phyloP scores from a whole-genome alignment of 2,113 vertebrate species.

The Microcebus murinus region DNA sequence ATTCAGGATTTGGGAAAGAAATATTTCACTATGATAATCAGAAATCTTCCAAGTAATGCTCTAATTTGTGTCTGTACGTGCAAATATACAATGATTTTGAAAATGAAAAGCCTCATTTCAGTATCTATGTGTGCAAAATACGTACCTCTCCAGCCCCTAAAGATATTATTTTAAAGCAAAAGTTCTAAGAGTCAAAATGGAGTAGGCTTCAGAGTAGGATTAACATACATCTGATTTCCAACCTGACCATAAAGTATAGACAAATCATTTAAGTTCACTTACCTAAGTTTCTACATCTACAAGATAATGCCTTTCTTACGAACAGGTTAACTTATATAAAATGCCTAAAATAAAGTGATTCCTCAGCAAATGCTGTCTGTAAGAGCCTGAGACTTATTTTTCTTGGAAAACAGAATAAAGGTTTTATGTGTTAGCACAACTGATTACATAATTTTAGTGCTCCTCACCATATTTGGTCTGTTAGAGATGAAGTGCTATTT shows the following conservation, averaged over 20 bases:
- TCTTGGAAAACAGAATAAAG: slow-evolving; percentile 65
- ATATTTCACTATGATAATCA: neutral
- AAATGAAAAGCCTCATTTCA: neutral
- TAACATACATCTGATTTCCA: neutral
- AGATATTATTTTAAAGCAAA: neutral
- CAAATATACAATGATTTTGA: neutral
- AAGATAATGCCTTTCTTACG: slow-evolving; percentile 21
- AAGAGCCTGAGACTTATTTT: slow-evolving; percentile 48
- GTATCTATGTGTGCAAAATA: neutral
- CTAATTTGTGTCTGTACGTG: neutral
- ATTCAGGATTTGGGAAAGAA: neutral
- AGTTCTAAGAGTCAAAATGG: neutral
- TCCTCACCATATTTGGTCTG: slow-evolving; percentile 49
- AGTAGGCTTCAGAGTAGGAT: neutral
- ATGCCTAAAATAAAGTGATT: neutral
- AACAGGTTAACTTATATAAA: slow-evolving; percentile 1
- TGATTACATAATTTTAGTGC: slow-evolving; percentile 15
- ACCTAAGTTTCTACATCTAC: slow-evolving; percentile 5
- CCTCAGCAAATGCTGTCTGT: neutral
- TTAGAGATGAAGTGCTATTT: slow-evolving; percentile 18
- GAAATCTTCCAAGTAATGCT: neutral
- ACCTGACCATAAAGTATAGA: neutral
- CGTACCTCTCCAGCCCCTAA: neutral
- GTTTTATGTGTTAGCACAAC: slow-evolving; percentile 58
- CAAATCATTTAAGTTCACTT: neutral